These are phyloP conservation scores for Festucalex cinctus DNA, from an alignment of 2,113 vertebrate genomes.

Conservation along the genomic window DNA sequence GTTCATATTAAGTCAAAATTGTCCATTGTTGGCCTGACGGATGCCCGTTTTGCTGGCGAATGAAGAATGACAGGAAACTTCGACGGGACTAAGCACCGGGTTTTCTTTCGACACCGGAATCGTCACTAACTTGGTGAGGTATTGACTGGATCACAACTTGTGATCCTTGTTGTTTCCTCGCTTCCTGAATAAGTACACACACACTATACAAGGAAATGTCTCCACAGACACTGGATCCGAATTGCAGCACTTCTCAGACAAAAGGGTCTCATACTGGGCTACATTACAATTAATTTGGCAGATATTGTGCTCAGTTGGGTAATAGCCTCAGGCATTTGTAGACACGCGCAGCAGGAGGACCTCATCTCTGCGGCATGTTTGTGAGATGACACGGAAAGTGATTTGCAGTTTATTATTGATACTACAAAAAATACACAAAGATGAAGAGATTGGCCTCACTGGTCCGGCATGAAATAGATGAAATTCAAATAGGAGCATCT, in stretches of 20 bases:
- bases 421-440: slow-evolving; percentile 26
- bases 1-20: too few species aligned
- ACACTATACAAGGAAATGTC: background rate
- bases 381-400: slow-evolving; percentile 41
- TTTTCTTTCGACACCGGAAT: too few species aligned
- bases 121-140: too few species aligned
- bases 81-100: too few species aligned
- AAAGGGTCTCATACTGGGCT: slow-evolving; percentile 25
- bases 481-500: slow-evolving; percentile 16
- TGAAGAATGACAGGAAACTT: too few species aligned
- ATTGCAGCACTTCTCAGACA: slow-evolving; percentile 21
- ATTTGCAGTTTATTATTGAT: slow-evolving; percentile 45
- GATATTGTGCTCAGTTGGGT: slow-evolving; percentile 32
- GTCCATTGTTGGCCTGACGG: too few species aligned
- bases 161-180: background rate
- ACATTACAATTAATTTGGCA: slow-evolving; percentile 57
- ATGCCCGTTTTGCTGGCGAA: too few species aligned
- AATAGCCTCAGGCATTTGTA: slow-evolving; percentile 38
- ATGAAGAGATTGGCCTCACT: slow-evolving; percentile 4
- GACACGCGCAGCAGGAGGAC: slow-evolving; percentile 43
- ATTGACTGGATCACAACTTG: too few species aligned
- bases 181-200: background rate
- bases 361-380: slow-evolving; percentile 42
- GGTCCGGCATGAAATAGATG: slow-evolving; percentile 23
- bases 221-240: slow-evolving; percentile 25